Evolutionary conservation across 1,140 invertebrate species (phyloP), one percentile per base, ranked within the genome.

Genomic region (Listronotus oregonensis): DNA sequence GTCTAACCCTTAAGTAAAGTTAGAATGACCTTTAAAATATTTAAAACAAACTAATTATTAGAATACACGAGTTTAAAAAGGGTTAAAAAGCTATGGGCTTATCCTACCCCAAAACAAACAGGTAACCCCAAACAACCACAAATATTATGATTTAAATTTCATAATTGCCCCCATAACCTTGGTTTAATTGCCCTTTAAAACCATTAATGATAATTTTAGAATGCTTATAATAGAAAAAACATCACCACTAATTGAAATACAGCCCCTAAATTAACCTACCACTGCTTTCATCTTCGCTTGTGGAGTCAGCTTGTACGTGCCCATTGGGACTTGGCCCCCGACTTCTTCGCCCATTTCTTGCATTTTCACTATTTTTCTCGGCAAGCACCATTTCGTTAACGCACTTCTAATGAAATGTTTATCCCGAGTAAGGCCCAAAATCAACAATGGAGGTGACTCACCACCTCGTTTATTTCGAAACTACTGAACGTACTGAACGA

Each of bases 321-420:
- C 89, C 90, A 84, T 93, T 94, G 62, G 93, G 93, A 84, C 91
- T 94, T 75, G 92, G 90, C 76, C 92, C 92, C 76, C 91, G 85
- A 67, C 92, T 94, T 80, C 91, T 86, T 69, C 91, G 86, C 47
- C 92, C 93, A 80, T 94, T 94, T 75, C 91, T 83, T 66, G 90
- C 86, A 80, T 86, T 87, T 71, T 92, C 90, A 66, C 84, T 85
- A 81, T 89, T 92, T 82, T 90, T 89, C 78, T 94, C 92, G 10
- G 92, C 90, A 78, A 94, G 85, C 75, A 94, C 92, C 92, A 94
- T 94, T 77, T 80, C 43, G 9, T 21, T 46, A 17, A 1, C 6
- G 40, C 14, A 37, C 40, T 44, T 8, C 43, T 18, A 18, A 46
- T 11, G 27, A 31, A 39, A 14, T 52, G 37, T 49, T 27, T 52